Evolutionary conservation across 2,113 vertebrate genomes (phyloP).

Genomic region (Panurus biarmicus): DNA sequence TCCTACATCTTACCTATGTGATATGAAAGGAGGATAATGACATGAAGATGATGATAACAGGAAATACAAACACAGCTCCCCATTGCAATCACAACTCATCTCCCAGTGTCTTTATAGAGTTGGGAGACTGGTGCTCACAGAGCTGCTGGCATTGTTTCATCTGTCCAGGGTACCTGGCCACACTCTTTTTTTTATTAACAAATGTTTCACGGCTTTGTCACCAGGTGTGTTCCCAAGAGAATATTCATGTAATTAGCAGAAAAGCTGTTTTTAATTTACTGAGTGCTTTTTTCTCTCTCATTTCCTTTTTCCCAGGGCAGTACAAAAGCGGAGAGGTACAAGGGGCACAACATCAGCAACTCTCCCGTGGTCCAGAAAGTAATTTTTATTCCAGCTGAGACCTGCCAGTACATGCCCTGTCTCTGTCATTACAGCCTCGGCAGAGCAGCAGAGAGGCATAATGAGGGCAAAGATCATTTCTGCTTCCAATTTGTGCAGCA

Average conservation of each 20-base stretch:
- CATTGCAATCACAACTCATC: neutral
- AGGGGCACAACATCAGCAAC: neutral
- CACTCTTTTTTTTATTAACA: neutral
- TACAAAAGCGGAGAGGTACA: neutral
- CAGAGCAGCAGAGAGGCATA: neutral
- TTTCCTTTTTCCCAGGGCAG: neutral
- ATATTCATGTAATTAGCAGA: neutral
- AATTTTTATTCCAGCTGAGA: neutral
- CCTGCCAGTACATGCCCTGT: neutral
- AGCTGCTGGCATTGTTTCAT: neutral
- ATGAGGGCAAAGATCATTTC: conserved; percentile 4
- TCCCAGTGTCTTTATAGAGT: neutral
- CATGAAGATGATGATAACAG: neutral
- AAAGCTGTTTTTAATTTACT: neutral
- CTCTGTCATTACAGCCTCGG: neutral
- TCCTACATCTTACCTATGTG: neutral
- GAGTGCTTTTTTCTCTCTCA: neutral
- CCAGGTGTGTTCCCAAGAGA: neutral
- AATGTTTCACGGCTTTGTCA: neutral
- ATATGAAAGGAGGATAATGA: neutral
- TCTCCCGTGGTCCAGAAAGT: neutral
- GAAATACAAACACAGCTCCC: neutral
- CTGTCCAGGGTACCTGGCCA: neutral
- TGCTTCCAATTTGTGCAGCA: neutral
- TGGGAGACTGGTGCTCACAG: neutral